Evolutionary conservation across 2,797 vertebrate genomes (phyloP).

Genomic region (Molothrus ater): DNA sequence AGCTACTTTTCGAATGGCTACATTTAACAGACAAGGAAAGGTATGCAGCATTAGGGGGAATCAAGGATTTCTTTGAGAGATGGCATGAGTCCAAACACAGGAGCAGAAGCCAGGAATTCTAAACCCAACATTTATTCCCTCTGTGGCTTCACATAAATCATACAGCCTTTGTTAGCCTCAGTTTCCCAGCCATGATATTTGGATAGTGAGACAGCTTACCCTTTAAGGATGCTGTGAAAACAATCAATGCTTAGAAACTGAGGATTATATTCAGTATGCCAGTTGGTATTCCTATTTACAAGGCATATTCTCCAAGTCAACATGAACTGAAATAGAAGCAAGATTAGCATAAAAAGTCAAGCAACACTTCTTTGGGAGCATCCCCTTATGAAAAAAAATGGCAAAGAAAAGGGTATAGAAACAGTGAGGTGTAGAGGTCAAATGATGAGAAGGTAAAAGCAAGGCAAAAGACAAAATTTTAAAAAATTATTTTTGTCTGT

Average conservation of each 20-base stretch:
- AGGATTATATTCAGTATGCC: slow-evolving; percentile 39
- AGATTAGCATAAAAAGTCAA: slow-evolving; percentile 38
- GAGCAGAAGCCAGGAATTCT: slow-evolving; percentile 24
- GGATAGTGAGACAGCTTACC: slow-evolving; percentile 47
- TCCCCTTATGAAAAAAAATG: neutral
- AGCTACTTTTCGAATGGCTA: neutral
- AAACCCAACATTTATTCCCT: slow-evolving; percentile 34
- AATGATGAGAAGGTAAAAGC: neutral
- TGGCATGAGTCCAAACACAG: neutral
- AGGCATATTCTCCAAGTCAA: slow-evolving; percentile 50
- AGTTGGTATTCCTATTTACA: slow-evolving; percentile 32
- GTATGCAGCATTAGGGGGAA: neutral
- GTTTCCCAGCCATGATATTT: slow-evolving; percentile 56
- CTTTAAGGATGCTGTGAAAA: slow-evolving; percentile 58
- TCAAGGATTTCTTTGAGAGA: slow-evolving; percentile 3
- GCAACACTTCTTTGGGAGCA: neutral
- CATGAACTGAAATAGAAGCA: neutral
- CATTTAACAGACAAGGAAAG: neutral
- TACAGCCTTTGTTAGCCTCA: slow-evolving; percentile 48
- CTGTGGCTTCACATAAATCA: slow-evolving; percentile 32
- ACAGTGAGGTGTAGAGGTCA: neutral
- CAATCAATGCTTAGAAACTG: slow-evolving; percentile 38
- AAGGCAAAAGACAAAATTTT: neutral
- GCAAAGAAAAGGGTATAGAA: neutral
- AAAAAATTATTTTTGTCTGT: neutral